Conservation (phyloP, 2,113 vertebrate genomes). For the Ptyas mucosa region DNA sequence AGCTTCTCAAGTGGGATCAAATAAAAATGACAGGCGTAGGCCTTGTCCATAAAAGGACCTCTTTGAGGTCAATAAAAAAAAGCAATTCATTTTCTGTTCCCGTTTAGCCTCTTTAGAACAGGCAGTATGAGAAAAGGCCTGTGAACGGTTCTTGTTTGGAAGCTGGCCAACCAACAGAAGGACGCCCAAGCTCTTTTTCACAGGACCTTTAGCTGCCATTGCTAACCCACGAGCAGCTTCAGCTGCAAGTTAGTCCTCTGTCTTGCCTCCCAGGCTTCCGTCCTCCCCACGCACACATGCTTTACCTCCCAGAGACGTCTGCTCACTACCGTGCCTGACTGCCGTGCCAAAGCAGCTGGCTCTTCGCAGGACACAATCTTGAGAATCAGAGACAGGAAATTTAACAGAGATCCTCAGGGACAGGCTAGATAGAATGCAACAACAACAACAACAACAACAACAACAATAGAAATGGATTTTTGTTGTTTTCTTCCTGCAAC, state of each 20-base stretch:
- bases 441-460: neutral
- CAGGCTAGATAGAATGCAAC: constrained; percentile 27
- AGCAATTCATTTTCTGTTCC: constrained; percentile 66
- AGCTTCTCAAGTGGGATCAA: constrained; percentile 63
- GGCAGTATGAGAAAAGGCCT: constrained; percentile 76
- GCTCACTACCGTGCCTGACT: neutral
- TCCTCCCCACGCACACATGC: constrained; percentile 3
- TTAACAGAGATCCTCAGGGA: constrained; percentile 35
- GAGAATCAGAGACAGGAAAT: constrained; percentile 65
- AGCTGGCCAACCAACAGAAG: constrained; percentile 58
- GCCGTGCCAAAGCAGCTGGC: constrained; percentile 56
- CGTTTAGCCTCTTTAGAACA: constrained; percentile 59
- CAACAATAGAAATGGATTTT: constrained; percentile 40
- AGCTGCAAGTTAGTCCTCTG: constrained; percentile 5
- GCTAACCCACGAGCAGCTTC: constrained; percentile 56
- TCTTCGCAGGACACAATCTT: constrained; percentile 52
- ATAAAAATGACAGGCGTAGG: constrained; percentile 60
- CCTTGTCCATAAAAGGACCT: constrained; percentile 73
- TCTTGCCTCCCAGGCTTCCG: constrained; percentile 19
- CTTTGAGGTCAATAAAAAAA: constrained; percentile 70
- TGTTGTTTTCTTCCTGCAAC: neutral
- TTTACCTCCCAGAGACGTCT: constrained; percentile 20
- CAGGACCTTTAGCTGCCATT: constrained; percentile 70
- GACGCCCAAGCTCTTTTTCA: constrained; percentile 65
- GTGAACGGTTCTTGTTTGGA: constrained; percentile 68